These are phyloP conservation scores for Macrosoma leucophasiata DNA, from an alignment of 2,888 invertebrate genomes.

Conservation along the genomic window DNA sequence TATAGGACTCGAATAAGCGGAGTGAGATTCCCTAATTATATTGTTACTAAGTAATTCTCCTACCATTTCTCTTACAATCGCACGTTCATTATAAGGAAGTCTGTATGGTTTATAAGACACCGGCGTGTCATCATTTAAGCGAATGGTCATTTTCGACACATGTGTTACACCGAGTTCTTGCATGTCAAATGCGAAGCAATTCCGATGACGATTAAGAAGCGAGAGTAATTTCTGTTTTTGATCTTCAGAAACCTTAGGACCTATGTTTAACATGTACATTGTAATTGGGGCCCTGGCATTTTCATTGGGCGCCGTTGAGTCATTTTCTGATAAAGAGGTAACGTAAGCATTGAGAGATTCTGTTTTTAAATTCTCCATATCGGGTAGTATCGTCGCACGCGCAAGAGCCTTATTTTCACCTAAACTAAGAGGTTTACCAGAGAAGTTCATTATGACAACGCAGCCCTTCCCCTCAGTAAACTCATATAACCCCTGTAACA, in stretches of 20 bases:
- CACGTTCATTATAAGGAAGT: slow-evolving; percentile 15
- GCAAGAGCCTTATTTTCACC: neutral
- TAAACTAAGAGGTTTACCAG: neutral
- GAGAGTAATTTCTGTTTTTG: slow-evolving; percentile 2
- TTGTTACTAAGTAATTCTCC: slow-evolving; percentile 10
- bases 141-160: slow-evolving; percentile 9
- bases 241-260: neutral
- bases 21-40: slow-evolving; percentile 16
- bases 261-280: slow-evolving; percentile 6
- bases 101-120: slow-evolving; percentile 18
- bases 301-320: neutral
- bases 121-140: slow-evolving; percentile 10
- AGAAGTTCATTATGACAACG: neutral
- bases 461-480: neutral
- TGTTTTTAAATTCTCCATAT: neutral
- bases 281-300: slow-evolving; percentile 1
- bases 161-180: slow-evolving; percentile 11
- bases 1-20: slow-evolving; percentile 18
- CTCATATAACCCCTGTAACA: neutral
- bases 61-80: slow-evolving; percentile 13
- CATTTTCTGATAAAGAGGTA: neutral
- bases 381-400: neutral
- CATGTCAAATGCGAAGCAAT: slow-evolving; percentile 17
- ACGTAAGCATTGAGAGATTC: neutral
- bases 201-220: slow-evolving; percentile 9